These are phyloP conservation scores for Synanthedon tipuliformis DNA, from an alignment of 2,888 invertebrate genomes.

Conservation along the genomic window DNA sequence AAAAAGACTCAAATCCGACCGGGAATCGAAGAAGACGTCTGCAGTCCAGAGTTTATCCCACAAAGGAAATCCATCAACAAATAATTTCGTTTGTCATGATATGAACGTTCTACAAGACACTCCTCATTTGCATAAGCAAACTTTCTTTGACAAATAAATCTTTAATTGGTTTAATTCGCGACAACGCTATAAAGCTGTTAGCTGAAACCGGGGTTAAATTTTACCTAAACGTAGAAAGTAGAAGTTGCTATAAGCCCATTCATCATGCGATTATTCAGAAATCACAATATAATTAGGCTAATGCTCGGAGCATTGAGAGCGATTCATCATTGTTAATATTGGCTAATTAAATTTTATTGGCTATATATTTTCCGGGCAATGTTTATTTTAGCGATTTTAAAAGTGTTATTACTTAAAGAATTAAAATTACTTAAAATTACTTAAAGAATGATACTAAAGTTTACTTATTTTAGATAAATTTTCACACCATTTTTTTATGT, in stretches of 20 bases:
- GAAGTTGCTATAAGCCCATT: slow-evolving; percentile 35
- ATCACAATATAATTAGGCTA: slow-evolving; percentile 57
- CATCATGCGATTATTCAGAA: slow-evolving; percentile 53
- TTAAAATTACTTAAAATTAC: no score
- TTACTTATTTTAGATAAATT: no score
- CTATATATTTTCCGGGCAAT: slow-evolving; percentile 26
- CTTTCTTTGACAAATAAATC: not conserved
- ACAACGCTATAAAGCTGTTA: slow-evolving; percentile 23
- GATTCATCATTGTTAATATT: slow-evolving; percentile 50
- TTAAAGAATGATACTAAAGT: no score
- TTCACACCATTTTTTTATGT: no score
- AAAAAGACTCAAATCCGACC: no score
- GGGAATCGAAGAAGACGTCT: no score
- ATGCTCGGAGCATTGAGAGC: slow-evolving; percentile 27
- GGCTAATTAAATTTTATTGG: slow-evolving; percentile 52
- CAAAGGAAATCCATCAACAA: no score
- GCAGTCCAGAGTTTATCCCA: no score
- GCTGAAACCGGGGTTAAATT: slow-evolving; percentile 22
- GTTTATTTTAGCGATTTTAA: slow-evolving; percentile 20
- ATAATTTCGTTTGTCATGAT: no score
- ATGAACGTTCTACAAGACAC: no score
- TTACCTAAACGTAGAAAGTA: slow-evolving; percentile 15
- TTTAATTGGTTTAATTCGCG: slow-evolving; percentile 2
- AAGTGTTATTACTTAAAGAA: not conserved
- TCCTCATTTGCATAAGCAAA: not conserved